Conservation (phyloP, 2,888 invertebrate species). For the Dermolepida albohirtum region DNA sequence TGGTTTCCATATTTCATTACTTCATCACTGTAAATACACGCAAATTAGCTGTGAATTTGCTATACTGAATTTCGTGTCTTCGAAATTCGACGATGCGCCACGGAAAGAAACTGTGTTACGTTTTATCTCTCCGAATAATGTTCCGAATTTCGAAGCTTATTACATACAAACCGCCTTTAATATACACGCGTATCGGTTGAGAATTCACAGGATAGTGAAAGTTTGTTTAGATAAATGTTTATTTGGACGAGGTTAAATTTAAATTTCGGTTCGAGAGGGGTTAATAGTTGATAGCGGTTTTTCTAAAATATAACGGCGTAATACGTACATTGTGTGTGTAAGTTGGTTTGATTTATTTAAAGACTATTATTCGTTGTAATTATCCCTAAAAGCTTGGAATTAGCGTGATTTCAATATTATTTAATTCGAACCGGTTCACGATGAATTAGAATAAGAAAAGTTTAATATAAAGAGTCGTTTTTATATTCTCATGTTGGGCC, state of each 20-base stretch:
- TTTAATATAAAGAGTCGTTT: no score
- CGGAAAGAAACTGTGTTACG: neutral
- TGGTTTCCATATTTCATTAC: conserved; percentile 23
- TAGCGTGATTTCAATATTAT: no score
- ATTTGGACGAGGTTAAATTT: conserved; percentile 30
- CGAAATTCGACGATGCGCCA: neutral
- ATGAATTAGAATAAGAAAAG: no score
- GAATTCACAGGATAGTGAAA: conserved; percentile 21
- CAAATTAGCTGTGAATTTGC: conserved; percentile 34
- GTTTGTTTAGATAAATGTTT: conserved; percentile 17
- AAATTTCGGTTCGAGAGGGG: conserved; percentile 1
- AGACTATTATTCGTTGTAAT: no score
- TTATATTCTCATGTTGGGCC: no score
- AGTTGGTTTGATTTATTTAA: no score
- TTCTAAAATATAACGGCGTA: no score
- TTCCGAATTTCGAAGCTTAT: conserved; percentile 20
- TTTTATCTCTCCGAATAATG: conserved; percentile 15
- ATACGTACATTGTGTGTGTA: no score
- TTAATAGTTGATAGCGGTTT: neutral
- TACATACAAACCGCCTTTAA: conserved; percentile 13
- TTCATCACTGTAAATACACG: conserved; percentile 26
- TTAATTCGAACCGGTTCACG: no score
- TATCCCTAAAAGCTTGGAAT: no score
- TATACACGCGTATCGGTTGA: neutral
- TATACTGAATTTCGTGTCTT: conserved; percentile 9